Base-by-base conservation (phyloP, 2,888 invertebrate species). In the Lasioglossum calceatum region DNA sequence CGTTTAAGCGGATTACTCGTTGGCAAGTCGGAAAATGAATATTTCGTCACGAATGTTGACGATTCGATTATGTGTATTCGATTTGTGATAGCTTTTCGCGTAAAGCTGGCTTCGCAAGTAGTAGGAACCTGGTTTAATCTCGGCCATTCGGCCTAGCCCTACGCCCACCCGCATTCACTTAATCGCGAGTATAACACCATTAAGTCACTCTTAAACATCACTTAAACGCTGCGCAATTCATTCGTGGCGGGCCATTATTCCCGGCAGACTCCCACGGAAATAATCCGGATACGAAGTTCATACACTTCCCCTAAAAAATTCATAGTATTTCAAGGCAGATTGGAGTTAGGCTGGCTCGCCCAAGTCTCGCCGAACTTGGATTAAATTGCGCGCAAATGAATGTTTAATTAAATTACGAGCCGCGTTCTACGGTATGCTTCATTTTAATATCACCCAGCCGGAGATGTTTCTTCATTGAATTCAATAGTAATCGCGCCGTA, bases 201-300 rank as follows among this genome's bases (percentile, higher is more conserved):
- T 85, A 75, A 85, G 78, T 84, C 74, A 74, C 74, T 75, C 84
- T 85, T 85, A 85, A 85, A 85, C 84, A 84, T 84, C 85, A 81
- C 81, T 85, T 86, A 85, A 85, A 85, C 79, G 61, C 23, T 19
- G 50, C 58, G 44, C 47, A 71, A 86, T 81, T 85, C 86, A 80
- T 81, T 76, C 70, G 39, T 50, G 58, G 12, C n/a, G 74, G 78
- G 12, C 32, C 77, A 78, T 84, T 84, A 84, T 74, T 84, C 73
- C 47, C 50, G 23, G 19, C 19, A 8, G 39, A 47, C 70, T 75
- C 32, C 32, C 74, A 16, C 50, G 27, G 23, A 50, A 78, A 78
- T 39, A 75, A 85, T 78, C 71, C 58, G 44, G 36, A 50, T n/a
- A 36, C n/a, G n/a, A 75, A 71, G 47, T 74, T 70, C 44, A n/a